These are phyloP conservation scores for Pelmatolapia mariae DNA, from an alignment of 2,113 vertebrate species.

Conservation along the genomic window DNA sequence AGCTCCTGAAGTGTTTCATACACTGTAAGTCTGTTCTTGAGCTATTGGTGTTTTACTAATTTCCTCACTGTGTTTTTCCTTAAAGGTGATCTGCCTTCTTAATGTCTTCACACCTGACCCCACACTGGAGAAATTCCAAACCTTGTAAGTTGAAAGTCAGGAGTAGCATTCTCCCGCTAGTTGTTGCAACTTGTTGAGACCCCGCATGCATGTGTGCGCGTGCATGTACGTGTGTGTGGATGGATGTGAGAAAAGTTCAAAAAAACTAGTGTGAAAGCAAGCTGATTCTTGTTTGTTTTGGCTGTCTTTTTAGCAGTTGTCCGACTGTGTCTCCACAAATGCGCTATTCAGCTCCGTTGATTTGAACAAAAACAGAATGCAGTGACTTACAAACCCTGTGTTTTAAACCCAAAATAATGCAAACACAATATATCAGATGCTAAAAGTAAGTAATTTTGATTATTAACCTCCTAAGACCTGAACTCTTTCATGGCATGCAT, in stretches of 20 bases:
- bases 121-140: slow-evolving; percentile 76
- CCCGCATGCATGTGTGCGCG: not conserved
- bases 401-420: not conserved
- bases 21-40: not conserved
- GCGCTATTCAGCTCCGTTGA: not conserved
- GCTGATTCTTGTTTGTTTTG: slow-evolving; percentile 5
- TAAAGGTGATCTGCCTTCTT: slow-evolving; percentile 76
- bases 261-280: not conserved
- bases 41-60: not conserved
- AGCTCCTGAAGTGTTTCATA: not conserved
- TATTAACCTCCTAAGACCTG: not conserved
- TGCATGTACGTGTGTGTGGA: not conserved
- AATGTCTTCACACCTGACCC: slow-evolving; percentile 78
- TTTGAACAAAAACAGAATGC: not conserved
- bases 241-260: not conserved
- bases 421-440: not conserved
- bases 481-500: not conserved
- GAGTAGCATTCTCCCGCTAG: slow-evolving; percentile 36
- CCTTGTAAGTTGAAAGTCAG: slow-evolving; percentile 69
- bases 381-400: not conserved
- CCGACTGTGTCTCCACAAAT: not conserved
- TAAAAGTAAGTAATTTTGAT: not conserved
- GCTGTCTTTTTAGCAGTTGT: not conserved
- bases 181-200: slow-evolving; percentile 33
- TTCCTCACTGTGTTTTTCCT: not conserved